Conservation (phyloP, 2,797 vertebrate genomes). For the Paramormyrops hopkinsi region DNA sequence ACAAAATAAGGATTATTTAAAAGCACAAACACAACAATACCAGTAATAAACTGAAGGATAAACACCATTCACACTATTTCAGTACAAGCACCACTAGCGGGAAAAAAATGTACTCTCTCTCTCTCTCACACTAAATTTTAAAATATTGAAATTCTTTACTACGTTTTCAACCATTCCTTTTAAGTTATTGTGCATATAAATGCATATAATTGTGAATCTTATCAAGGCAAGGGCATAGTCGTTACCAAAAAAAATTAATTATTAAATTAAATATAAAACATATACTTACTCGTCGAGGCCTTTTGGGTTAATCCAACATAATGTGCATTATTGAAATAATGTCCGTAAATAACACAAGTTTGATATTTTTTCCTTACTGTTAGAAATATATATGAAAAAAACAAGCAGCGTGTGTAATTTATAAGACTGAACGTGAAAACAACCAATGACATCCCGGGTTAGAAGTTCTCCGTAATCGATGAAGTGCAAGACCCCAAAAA, state of each 20-base stretch:
- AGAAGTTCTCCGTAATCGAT: slow-evolving; percentile 24
- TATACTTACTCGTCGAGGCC: slow-evolving; percentile 47
- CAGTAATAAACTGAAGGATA: background rate
- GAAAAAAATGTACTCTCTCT: background rate
- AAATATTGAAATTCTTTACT: background rate
- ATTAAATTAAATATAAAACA: background rate
- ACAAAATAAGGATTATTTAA: background rate
- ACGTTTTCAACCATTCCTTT: background rate
- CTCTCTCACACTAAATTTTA: background rate
- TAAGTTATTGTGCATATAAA: background rate
- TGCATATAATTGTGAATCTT: background rate
- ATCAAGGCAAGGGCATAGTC: background rate
- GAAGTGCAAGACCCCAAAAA: slow-evolving; percentile 22
- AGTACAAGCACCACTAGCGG: background rate
- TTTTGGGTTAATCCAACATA: slow-evolving; percentile 42
- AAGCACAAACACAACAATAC: background rate
- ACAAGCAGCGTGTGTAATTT: background rate
- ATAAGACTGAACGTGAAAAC: background rate
- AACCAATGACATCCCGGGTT: background rate
- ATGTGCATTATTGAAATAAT: slow-evolving; percentile 14
- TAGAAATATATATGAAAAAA: slow-evolving; percentile 11
- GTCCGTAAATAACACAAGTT: slow-evolving; percentile 21
- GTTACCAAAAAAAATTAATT: background rate
- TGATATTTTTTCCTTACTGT: background rate
- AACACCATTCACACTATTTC: background rate